A percentile compares a stretch with the other conserved stretches of the same genome.
These are phyloP conservation scores for Lagria hirta DNA, from an alignment of 2,888 invertebrate species.

Conservation along the genomic window DNA sequence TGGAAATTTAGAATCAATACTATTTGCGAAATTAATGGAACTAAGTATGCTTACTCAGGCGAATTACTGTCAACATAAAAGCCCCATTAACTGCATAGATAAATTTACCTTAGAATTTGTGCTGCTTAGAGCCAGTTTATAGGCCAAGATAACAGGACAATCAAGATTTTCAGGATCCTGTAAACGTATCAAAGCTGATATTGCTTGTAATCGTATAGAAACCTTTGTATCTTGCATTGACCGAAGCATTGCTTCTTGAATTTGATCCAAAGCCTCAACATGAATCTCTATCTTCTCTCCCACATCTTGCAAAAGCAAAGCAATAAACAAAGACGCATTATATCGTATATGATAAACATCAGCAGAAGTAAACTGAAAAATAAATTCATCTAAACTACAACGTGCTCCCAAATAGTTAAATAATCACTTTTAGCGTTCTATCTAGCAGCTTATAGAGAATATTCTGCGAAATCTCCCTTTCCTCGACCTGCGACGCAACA, in stretches of 20 bases:
- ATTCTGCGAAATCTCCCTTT: no score
- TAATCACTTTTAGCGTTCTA: no score
- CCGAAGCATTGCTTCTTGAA: constrained; percentile 39
- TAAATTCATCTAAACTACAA: no score
- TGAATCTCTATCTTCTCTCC: constrained; percentile 34
- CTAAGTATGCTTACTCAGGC: no score
- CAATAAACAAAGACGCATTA: constrained; percentile 37
- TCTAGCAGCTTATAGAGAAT: no score
- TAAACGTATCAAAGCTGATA: constrained; percentile 73
- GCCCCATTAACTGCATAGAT: no score
- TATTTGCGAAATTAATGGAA: no score
- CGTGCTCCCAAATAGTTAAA: constrained; percentile 13
- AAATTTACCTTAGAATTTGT: no score
- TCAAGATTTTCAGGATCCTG: constrained; percentile 76
- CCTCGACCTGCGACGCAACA: no score
- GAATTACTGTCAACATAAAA: no score
- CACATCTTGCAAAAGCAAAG: constrained; percentile 33
- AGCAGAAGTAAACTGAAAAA: constrained; percentile 3
- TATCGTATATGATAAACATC: constrained; percentile 5
- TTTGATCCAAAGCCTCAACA: constrained; percentile 37
- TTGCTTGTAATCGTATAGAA: constrained; percentile 77
- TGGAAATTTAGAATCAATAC: no score
- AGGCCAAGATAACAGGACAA: constrained; percentile 76
- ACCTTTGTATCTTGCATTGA: constrained; percentile 65
- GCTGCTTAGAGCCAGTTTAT: constrained; percentile 70